Percentiles rank a stretch among this genome's conserved stretches.
Conservation (phyloP, 2,888 invertebrate species). For the Cephonodes hylas region DNA sequence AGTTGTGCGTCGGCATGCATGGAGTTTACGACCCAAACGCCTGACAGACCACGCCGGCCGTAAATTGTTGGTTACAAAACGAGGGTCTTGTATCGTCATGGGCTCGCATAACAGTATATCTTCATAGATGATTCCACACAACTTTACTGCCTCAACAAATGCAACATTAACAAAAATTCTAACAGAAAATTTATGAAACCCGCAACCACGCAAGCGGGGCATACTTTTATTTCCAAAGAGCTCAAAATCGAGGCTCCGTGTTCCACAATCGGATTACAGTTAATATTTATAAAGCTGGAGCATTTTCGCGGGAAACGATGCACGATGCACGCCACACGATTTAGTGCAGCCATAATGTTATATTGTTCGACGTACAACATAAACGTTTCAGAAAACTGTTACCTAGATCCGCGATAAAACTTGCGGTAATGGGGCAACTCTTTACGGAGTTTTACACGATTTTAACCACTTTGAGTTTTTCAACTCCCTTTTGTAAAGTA, state of each 20-base stretch:
- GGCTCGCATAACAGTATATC: constrained; percentile 16
- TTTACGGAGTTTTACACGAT: constrained; percentile 30
- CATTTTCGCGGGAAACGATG: neutral
- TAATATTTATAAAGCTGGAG: neutral
- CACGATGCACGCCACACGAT: neutral
- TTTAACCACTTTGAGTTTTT: constrained; percentile 29
- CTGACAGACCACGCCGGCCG: constrained; percentile 37
- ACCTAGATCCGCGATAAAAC: neutral
- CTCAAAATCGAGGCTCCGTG: neutral
- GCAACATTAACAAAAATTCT: neutral
- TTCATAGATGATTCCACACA: neutral
- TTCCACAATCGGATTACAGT: neutral
- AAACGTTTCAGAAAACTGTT: constrained; percentile 2
- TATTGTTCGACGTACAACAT: constrained; percentile 1
- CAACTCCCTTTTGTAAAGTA: constrained; percentile 32
- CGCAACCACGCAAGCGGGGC: neutral
- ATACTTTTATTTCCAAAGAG: neutral
- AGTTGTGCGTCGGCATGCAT: constrained; percentile 27
- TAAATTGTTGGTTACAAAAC: constrained; percentile 41
- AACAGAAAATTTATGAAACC: neutral
- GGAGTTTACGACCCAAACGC: constrained; percentile 42
- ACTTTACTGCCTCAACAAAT: neutral
- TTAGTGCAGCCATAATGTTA: neutral
- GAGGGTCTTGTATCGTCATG: constrained; percentile 30
- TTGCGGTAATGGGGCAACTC: constrained; percentile 31